Evolutionary conservation across 2,888 invertebrate species (phyloP).

Genomic region (Magallana nippona): DNA sequence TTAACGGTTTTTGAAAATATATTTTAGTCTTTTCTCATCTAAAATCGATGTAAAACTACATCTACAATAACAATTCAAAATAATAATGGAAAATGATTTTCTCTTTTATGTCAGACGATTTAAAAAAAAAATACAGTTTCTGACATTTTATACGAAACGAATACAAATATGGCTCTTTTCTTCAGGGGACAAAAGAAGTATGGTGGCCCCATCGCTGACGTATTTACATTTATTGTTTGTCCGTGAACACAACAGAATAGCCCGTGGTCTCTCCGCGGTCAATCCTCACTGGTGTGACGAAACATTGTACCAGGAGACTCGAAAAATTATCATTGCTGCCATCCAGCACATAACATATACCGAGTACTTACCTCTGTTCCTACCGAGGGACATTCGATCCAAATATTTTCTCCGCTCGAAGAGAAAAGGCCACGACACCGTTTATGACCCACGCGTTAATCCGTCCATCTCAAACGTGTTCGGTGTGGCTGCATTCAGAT

Average conservation of each 20-base stretch:
- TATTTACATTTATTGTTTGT: conserved; percentile 92
- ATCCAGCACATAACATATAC: conserved; percentile 82
- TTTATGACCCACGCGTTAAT: conserved; percentile 63
- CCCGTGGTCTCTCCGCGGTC: conserved; percentile 82
- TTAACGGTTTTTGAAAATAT: too few species aligned
- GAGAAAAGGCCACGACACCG: conserved; percentile 86
- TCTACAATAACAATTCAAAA: too few species aligned
- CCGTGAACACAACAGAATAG: conserved; percentile 91
- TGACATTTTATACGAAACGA: too few species aligned
- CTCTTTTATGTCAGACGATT: too few species aligned
- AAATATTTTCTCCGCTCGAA: conserved; percentile 91
- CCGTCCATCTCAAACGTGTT: conserved; percentile 71
- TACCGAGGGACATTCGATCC: conserved; percentile 94
- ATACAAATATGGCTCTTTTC: neutral
- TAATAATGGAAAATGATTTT: too few species aligned
- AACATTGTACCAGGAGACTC: conserved; percentile 75
- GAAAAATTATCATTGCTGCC: conserved; percentile 87
- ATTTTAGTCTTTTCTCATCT: too few species aligned
- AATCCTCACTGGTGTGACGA: conserved; percentile 92
- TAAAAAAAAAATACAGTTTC: too few species aligned
- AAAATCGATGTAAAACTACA: too few species aligned
- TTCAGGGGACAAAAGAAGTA: conserved; percentile 89
- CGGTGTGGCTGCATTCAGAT: conserved; percentile 73
- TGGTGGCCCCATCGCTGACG: conserved; percentile 91
- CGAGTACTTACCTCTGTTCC: conserved; percentile 87